These are phyloP conservation scores for Alosa alosa DNA, from an alignment of 2,113 vertebrate species.

Conservation along the genomic window DNA sequence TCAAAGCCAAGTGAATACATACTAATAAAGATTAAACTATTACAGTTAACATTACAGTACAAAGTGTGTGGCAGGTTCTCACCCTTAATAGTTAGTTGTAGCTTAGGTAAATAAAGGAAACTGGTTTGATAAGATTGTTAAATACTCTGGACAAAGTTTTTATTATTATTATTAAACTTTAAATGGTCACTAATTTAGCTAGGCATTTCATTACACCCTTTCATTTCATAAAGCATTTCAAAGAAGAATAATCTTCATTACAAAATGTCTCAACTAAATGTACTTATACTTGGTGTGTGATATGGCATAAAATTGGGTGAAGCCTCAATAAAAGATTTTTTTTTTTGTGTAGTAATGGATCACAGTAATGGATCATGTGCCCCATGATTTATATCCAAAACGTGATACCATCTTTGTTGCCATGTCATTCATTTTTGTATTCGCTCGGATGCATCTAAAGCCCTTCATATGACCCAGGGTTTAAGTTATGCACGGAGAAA, in stretches of 20 bases:
- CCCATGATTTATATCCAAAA: background rate
- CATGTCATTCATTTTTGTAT: background rate
- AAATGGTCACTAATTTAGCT: too few relatives aligned
- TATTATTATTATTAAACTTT: too few relatives aligned
- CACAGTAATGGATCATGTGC: background rate
- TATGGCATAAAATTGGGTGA: background rate
- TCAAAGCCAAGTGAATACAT: background rate
- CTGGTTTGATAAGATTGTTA: background rate
- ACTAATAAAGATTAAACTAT: background rate
- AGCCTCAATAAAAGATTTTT: background rate
- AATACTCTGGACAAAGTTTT: background rate
- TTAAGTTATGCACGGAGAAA: background rate
- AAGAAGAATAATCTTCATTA: background rate
- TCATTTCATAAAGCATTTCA: background rate
- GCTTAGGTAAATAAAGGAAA: background rate
- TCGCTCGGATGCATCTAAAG: background rate
- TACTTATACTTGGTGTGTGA: background rate
- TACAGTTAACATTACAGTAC: background rate
- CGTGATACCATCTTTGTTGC: background rate
- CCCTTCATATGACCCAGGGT: background rate
- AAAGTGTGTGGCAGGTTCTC: background rate
- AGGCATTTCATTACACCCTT: too few relatives aligned
- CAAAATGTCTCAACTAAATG: background rate
- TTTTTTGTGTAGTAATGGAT: background rate
- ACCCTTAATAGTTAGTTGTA: background rate